Conservation (phyloP, 2,888 invertebrate species). For the Noctua pronuba region DNA sequence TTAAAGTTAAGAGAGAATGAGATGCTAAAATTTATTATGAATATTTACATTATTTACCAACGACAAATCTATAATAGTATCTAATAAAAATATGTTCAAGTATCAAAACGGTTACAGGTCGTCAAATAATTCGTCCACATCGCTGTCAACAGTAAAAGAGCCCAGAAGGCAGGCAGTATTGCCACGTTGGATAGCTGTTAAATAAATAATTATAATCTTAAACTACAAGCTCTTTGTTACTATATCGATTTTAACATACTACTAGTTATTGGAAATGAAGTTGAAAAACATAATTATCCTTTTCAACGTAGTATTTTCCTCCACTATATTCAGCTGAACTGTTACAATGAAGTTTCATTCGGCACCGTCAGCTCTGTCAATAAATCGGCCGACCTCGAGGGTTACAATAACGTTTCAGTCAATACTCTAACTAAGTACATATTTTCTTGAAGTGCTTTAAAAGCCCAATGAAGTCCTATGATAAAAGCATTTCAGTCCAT, state of each 20-base stretch:
- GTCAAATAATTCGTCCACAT: too few species aligned
- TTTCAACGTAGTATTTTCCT: background rate
- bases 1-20: background rate
- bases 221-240: background rate
- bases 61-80: too few species aligned
- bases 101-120: too few species aligned
- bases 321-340: background rate
- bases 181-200: too few species aligned
- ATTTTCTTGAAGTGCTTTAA: conserved; percentile 17
- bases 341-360: background rate
- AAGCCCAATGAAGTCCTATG: conserved; percentile 5
- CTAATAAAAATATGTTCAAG: too few species aligned
- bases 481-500: conserved; percentile 7
- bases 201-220: background rate
- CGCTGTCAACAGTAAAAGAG: too few species aligned
- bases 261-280: too few species aligned
- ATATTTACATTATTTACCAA: too few species aligned
- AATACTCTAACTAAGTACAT: conserved; percentile 15
- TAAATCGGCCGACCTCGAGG: conserved; percentile 1
- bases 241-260: background rate
- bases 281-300: background rate
- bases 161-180: too few species aligned
- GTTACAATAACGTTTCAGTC: conserved; percentile 11
- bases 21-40: too few species aligned
- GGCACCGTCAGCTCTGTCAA: background rate